A percentile compares a stretch with the other conserved stretches of the same genome.
phyloP scores from a whole-genome alignment of 2,888 invertebrate genomes.

The Selenia dentaria region DNA sequence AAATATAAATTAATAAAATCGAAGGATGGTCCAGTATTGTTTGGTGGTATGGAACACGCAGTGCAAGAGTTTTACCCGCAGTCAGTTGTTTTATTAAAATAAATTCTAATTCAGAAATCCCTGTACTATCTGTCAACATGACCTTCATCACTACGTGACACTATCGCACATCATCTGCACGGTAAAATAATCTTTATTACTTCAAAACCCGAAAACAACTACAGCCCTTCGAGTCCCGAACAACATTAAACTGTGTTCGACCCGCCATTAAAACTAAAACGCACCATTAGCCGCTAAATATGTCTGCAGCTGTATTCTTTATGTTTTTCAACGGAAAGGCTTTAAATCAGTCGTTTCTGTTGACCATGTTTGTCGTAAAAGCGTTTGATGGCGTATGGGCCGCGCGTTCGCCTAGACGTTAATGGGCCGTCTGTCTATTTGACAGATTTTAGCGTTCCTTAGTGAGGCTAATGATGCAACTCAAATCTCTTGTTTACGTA shows the following conservation, averaged over 20 bases:
- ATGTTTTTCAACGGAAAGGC: constrained; percentile 64
- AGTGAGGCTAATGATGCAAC: constrained; percentile 15
- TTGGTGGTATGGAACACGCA: no score
- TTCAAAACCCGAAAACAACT: constrained; percentile 18
- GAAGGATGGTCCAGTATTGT: no score
- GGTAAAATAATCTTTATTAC: constrained; percentile 11
- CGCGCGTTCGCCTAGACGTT: constrained; percentile 63
- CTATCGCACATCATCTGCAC: constrained; percentile 6
- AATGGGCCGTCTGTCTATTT: constrained; percentile 53
- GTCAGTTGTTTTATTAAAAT: no score
- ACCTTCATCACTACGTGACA: constrained; percentile 5
- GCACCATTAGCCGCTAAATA: constrained; percentile 63
- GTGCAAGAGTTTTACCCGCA: no score
- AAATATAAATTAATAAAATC: no score
- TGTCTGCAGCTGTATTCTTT: constrained; percentile 72
- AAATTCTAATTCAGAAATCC: no score
- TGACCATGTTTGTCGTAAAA: constrained; percentile 72
- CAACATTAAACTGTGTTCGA: constrained; percentile 24
- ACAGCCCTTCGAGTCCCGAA: constrained; percentile 5
- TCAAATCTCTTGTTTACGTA: no score
- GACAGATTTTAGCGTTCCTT: constrained; percentile 29
- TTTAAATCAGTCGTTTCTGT: constrained; percentile 71
- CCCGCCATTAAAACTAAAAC: constrained; percentile 35
- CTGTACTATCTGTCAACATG: no score
- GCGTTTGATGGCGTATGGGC: constrained; percentile 63